A percentile compares a stretch with the other conserved stretches of the same genome.
Conservation (phyloP, 2,888 invertebrate genomes). For the Rhagium mordax region DNA sequence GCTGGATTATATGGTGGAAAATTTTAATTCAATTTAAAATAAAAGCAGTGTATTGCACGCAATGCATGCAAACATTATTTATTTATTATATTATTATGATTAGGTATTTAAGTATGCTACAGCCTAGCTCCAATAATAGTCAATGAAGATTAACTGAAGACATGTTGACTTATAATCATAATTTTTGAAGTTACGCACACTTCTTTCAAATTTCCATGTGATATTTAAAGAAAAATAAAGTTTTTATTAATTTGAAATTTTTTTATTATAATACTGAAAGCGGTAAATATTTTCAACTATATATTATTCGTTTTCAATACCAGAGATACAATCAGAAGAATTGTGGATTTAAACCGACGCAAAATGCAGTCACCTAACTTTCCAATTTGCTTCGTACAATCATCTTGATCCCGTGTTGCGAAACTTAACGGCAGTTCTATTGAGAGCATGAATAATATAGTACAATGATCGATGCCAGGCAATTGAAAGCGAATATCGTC, state of each 20-base stretch:
- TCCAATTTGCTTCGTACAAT: not conserved
- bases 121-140: too few species aligned
- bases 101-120: too few species aligned
- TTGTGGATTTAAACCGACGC: not conserved
- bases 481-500: not conserved
- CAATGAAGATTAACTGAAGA: too few species aligned
- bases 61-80: not conserved
- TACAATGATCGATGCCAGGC: not conserved
- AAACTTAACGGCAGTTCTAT: not conserved
- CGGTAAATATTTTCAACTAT: too few species aligned
- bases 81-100: not conserved
- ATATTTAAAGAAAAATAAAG: too few species aligned
- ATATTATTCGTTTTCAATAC: too few species aligned
- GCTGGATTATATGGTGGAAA: not conserved
- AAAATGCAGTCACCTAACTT: not conserved
- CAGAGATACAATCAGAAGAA: too few species aligned
- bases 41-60: not conserved
- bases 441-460: not conserved
- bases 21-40: not conserved
- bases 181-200: too few species aligned
- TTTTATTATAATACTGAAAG: too few species aligned
- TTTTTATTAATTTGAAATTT: too few species aligned
- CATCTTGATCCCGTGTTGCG: not conserved
- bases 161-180: too few species aligned
- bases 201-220: too few species aligned